Conservation (phyloP, 2,797 vertebrate genomes). For the Perdix hodgsoniae region DNA sequence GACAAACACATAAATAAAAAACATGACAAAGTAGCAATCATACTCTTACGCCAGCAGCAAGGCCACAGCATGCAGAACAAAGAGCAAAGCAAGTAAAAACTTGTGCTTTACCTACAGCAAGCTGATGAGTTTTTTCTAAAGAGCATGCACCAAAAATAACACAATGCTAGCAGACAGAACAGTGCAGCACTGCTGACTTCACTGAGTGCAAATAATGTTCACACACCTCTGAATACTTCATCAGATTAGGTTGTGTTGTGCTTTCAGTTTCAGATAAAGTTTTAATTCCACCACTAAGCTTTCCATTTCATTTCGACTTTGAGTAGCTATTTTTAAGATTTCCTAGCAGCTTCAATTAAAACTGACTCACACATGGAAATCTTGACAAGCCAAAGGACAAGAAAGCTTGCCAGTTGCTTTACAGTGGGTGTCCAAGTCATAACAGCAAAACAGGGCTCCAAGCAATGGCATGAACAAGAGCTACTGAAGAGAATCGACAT, state of each 20-base stretch:
- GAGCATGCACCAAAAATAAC: not conserved
- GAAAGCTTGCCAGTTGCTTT: constrained; percentile 12
- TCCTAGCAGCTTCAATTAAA: constrained; percentile 33
- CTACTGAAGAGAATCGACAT: not conserved
- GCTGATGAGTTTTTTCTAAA: not conserved
- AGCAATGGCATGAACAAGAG: not conserved
- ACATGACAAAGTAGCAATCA: not conserved
- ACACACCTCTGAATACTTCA: not conserved
- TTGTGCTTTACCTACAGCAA: not conserved
- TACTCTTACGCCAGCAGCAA: not conserved
- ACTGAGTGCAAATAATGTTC: not conserved
- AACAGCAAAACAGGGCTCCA: constrained; percentile 23
- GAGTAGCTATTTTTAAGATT: not conserved
- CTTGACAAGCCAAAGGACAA: constrained; percentile 24
- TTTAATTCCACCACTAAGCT: not conserved
- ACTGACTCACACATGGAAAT: not conserved
- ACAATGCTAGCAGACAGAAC: not conserved
- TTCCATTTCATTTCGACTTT: not conserved
- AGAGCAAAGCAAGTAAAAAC: not conserved
- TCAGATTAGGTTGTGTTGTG: not conserved
- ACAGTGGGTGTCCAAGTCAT: constrained; percentile 6
- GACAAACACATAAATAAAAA: not conserved
- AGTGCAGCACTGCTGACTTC: not conserved
- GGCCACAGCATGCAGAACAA: not conserved
- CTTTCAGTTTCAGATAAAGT: not conserved